A percentile compares a stretch with the other conserved stretches of the same genome.
phyloP scores from a whole-genome alignment of 2,888 invertebrate genomes.

The Platerodrilus igneus region DNA sequence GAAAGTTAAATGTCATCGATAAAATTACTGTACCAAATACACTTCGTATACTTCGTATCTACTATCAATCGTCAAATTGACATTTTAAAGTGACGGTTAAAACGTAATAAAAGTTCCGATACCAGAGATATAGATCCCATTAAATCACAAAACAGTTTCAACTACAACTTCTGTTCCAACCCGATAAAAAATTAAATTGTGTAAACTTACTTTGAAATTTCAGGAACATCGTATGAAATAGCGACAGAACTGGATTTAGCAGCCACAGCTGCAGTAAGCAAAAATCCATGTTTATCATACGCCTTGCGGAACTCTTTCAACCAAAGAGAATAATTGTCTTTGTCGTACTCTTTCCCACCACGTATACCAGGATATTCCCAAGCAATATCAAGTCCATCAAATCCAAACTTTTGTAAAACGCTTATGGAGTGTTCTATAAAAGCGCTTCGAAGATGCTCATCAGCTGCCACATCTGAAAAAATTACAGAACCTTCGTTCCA shows the following conservation, averaged over 20 bases:
- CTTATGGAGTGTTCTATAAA: slow-evolving; percentile 56
- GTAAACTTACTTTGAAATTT: slow-evolving; percentile 50
- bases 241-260: slow-evolving; percentile 50
- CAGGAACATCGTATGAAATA: slow-evolving; percentile 57
- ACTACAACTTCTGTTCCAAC: no score
- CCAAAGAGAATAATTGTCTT: no score
- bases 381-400: slow-evolving; percentile 68
- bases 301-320: slow-evolving; percentile 5
- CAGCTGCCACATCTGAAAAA: slow-evolving; percentile 47
- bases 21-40: no score
- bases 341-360: slow-evolving; percentile 50
- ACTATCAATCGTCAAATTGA: no score
- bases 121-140: no score
- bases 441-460: slow-evolving; percentile 44
- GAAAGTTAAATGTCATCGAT: no score
- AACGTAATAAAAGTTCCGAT: no score
- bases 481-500: slow-evolving; percentile 55
- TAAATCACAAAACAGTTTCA: no score
- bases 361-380: slow-evolving; percentile 67
- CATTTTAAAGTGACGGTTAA: no score
- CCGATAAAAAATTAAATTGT: slow-evolving; percentile 19
- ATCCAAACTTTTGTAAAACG: slow-evolving; percentile 54
- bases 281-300: slow-evolving; percentile 46
- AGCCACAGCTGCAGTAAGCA: slow-evolving; percentile 58
- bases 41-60: no score